Evolutionary conservation across 2,797 vertebrate genomes (phyloP), one percentile per base, ranked within the genome.

Genomic region (Perodicticus potto): DNA sequence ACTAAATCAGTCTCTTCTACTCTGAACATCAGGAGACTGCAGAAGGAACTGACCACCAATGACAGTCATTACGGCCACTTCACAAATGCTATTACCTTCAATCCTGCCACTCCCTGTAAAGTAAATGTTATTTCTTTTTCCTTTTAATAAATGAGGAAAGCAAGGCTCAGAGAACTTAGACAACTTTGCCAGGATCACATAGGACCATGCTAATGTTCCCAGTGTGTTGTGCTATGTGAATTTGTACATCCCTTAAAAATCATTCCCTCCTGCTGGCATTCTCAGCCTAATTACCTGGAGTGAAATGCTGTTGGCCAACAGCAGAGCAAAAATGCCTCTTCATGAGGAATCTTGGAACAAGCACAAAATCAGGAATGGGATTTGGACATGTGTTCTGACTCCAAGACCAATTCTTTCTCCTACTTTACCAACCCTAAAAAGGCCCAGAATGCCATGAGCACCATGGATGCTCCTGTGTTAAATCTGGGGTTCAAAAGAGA

Each of bases 311-410:
- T 3, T 53, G 1, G 23, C 23, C 34, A 88, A 27, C 8, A 84
- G 25, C 5, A 86, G 94, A 93, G 63, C 27, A 85, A 80, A 94
- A 82, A 53, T 55, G 22, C 7, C 63, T 86, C 37, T 85, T 81
- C 55, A 22, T 72, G 55, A 59, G 37, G 49, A 43, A 49, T 70
- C 14, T 61, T 90, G 9, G 16, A 90, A 53, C 86, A 83, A 88
- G 34, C 1, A 90, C 40, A 95, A 86, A 73, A 73, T 70, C 40
- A 45, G 17, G 40, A 96, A 94, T 84, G 3, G 0, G 11, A 81
- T 70, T 3, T 63, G 23, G 22, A 83, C 6, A 73, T 25, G 32
- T 89, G 53, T 55, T 65, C 69, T 25, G 14, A 91, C 11, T 40
- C 53, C 12, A 95, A 74, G 27, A 49, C 13, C 25, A 91, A 53